These are phyloP conservation scores for Petrosia ficiformis DNA, from an alignment of 37 sponge, comb jelly and placozoan species.

Conservation along the genomic window DNA sequence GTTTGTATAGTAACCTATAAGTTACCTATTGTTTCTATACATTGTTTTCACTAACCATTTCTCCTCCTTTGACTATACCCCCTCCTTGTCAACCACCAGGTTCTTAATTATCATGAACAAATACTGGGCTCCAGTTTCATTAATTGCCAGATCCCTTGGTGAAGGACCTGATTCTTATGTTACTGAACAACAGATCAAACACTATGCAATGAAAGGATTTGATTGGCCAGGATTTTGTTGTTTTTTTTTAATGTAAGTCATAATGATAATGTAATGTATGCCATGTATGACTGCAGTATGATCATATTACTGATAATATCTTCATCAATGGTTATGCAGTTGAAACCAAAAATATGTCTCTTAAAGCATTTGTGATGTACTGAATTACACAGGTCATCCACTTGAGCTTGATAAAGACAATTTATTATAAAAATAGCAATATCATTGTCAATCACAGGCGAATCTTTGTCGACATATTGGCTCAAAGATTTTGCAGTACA, in stretches of 20 bases:
- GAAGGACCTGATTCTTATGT: neutral
- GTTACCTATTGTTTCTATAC: no score
- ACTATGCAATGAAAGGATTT: neutral
- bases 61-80: no score
- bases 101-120: no score
- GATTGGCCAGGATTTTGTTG: slow-evolving; percentile 7
- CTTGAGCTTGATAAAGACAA: neutral
- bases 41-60: no score
- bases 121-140: no score
- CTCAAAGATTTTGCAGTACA: neutral
- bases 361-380: neutral
- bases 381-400: neutral
- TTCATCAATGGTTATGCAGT: neutral
- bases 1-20: no score
- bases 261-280: neutral
- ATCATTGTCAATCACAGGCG: neutral
- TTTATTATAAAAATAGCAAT: neutral
- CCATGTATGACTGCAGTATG: neutral
- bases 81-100: neutral
- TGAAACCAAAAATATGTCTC: neutral
- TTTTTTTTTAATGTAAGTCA: slow-evolving; percentile 10
- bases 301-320: neutral
- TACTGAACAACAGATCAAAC: neutral
- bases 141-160: no score
- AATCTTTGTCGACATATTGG: neutral